Evolutionary conservation across 2,797 vertebrate genomes (phyloP).

Genomic region (Glyptemys insculpta): DNA sequence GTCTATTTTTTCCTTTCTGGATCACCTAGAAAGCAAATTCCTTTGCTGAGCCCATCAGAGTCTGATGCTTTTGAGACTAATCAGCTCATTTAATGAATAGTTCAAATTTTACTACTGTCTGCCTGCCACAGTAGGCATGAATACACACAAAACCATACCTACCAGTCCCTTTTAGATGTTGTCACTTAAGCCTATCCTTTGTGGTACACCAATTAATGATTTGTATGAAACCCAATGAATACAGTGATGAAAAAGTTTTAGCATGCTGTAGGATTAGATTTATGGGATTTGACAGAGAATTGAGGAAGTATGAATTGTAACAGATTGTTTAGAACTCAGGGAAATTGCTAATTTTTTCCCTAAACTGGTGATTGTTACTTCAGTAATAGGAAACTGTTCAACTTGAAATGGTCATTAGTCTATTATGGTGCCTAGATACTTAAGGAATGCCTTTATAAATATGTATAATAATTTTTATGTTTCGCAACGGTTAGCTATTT

Average conservation of each 20-base stretch:
- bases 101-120: not conserved
- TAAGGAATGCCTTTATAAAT: not conserved
- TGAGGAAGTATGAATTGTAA: not conserved
- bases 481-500: not conserved
- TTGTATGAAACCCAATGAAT: not conserved
- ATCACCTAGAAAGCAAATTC: not conserved
- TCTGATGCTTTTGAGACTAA: not conserved
- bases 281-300: not conserved
- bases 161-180: not conserved
- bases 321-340: not conserved
- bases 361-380: not conserved
- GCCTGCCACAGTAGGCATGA: accelerated
- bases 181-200: not conserved
- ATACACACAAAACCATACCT: not conserved
- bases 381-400: not conserved
- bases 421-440: not conserved
- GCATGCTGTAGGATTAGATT: not conserved
- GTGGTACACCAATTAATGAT: not conserved
- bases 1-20: not conserved
- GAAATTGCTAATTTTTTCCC: not conserved
- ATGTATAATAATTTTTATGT: not conserved
- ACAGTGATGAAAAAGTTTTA: accelerated
- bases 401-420: not conserved
- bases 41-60: not conserved
- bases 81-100: not conserved